Percentiles rank a stretch among this genome's conserved stretches.
These are phyloP conservation scores for Choreutis nemorana DNA, from an alignment of 2,888 invertebrate genomes.

Conservation along the genomic window DNA sequence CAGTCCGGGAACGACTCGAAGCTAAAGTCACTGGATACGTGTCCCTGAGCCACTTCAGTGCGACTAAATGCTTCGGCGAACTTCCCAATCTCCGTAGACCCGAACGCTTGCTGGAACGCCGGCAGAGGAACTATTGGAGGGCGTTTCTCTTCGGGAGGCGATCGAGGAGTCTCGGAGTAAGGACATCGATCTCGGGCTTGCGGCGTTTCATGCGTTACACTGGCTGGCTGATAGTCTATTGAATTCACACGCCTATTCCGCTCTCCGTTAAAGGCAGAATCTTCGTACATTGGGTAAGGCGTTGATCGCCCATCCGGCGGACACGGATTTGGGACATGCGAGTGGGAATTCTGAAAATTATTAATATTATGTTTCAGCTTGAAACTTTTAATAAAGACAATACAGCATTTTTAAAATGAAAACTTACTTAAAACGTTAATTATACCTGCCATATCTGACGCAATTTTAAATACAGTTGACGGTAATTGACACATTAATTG, in stretches of 20 bases:
- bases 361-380: conserved; percentile 1
- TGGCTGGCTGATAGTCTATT: conserved; percentile 21
- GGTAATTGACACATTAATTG: too few species aligned
- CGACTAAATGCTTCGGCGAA: conserved; percentile 77
- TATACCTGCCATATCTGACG: too few species aligned
- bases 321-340: conserved; percentile 32
- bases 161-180: conserved; percentile 24
- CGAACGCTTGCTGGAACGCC: conserved; percentile 86
- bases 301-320: conserved; percentile 43
- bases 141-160: conserved; percentile 40
- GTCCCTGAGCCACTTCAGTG: conserved; percentile 57
- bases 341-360: conserved; percentile 33
- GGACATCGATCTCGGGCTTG: conserved; percentile 18
- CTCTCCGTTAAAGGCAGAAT: conserved; percentile 30
- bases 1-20: conserved; percentile 52
- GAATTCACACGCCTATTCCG: conserved; percentile 22
- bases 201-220: conserved; percentile 12
- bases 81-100: conserved; percentile 86
- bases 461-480: too few species aligned
- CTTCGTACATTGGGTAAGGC: conserved; percentile 43
- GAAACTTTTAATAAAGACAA: too few species aligned
- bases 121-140: conserved; percentile 71
- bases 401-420: too few species aligned
- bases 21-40: conserved; percentile 37
- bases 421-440: too few species aligned